Percentiles rank a stretch among this genome's conserved stretches.
These are phyloP conservation scores for Dryoscopus gambensis DNA, from an alignment of 2,113 vertebrate species.

Conservation along the genomic window DNA sequence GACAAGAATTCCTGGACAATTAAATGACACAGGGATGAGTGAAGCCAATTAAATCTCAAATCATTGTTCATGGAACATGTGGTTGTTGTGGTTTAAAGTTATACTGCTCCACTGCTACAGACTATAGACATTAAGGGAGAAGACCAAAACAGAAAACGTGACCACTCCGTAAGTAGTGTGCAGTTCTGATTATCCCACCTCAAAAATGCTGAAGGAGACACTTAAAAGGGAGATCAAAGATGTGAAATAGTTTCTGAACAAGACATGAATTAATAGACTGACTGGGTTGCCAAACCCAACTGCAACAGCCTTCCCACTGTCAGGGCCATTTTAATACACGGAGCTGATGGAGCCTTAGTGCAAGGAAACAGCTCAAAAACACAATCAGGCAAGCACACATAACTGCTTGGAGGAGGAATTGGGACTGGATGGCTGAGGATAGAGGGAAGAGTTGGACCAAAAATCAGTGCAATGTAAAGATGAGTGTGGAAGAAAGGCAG, in stretches of 20 bases:
- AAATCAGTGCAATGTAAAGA: background rate
- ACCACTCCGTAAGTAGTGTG: background rate
- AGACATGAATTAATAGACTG: background rate
- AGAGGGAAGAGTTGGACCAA: background rate
- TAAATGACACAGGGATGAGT: background rate
- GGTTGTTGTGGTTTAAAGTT: background rate
- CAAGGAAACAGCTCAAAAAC: background rate
- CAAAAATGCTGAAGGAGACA: background rate
- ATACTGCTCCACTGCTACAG: background rate
- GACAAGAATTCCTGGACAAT: background rate
- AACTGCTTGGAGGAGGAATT: background rate
- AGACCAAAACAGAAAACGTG: background rate
- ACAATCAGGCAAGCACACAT: background rate
- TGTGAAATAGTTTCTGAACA: background rate
- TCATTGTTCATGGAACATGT: background rate
- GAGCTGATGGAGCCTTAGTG: background rate
- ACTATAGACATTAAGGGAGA: background rate
- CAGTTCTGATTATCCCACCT: background rate
- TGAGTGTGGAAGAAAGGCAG: background rate
- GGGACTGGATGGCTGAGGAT: background rate
- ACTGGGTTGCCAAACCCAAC: background rate
- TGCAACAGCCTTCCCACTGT: background rate
- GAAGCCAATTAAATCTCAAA: background rate
- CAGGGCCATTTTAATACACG: background rate
- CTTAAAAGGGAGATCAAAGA: background rate